Conservation (phyloP, 2,888 invertebrate genomes). For the Mythimna ferrago region DNA sequence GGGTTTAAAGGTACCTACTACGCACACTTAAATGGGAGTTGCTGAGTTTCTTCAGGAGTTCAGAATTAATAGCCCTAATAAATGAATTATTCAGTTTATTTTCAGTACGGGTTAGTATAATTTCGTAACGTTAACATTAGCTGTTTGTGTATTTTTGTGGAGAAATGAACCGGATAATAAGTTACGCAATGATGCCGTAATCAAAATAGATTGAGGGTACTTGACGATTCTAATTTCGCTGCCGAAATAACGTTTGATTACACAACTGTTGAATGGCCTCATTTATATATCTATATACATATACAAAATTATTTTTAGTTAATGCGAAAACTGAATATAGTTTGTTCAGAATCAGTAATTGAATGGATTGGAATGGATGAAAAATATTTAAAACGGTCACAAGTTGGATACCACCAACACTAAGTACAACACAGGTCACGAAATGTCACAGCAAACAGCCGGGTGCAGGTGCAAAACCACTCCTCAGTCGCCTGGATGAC, state of each 20-base stretch:
- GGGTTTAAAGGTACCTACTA: constrained; percentile 30
- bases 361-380: too few species aligned
- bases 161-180: constrained; percentile 31
- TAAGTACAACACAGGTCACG: too few species aligned
- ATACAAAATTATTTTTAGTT: too few species aligned
- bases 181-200: constrained; percentile 35
- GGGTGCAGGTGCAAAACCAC: too few species aligned
- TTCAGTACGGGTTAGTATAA: constrained; percentile 36
- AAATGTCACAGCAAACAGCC: too few species aligned
- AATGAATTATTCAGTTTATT: constrained; percentile 52
- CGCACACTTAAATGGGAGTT: constrained; percentile 52
- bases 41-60: constrained; percentile 41
- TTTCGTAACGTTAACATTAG: constrained; percentile 33
- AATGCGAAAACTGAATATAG: too few species aligned
- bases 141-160: constrained; percentile 34
- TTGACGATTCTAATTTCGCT: constrained; percentile 33
- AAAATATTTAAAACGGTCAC: too few species aligned
- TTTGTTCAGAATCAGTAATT: too few species aligned
- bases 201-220: constrained; percentile 38
- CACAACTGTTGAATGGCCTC: constrained; percentile 3
- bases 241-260: constrained; percentile 30
- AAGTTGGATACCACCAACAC: too few species aligned
- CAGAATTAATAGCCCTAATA: constrained; percentile 46
- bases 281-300: neutral
- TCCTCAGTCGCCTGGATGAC: too few species aligned